phyloP scores from a whole-genome alignment of 2,888 invertebrate genomes.

The Apoderus coryli region DNA sequence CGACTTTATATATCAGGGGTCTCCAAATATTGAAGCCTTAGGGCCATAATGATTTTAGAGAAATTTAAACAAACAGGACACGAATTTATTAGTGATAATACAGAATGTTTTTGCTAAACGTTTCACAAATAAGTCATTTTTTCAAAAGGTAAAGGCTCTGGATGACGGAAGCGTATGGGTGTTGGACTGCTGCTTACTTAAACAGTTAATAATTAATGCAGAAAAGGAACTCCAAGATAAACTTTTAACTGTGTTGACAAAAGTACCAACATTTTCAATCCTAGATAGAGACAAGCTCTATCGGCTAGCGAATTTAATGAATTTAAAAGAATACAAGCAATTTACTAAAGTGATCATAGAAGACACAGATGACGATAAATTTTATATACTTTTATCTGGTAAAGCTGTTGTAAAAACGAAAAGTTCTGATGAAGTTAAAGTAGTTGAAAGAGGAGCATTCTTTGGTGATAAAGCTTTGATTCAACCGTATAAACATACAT shows the following conservation, averaged over 20 bases:
- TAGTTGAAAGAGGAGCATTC: constrained; percentile 52
- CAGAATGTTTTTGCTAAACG: no score
- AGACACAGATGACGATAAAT: constrained; percentile 76
- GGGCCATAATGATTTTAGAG: no score
- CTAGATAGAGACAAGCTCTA: constrained; percentile 53
- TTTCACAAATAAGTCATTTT: no score
- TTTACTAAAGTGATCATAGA: constrained; percentile 68
- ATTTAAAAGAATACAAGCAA: constrained; percentile 71
- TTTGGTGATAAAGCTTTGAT: constrained; percentile 81
- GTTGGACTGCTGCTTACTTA: constrained; percentile 71
- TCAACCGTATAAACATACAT: constrained; percentile 69
- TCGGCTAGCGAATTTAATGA: constrained; percentile 75
- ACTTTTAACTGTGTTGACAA: no score
- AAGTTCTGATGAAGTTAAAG: constrained; percentile 43
- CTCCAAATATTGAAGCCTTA: no score
- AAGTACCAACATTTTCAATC: constrained; percentile 61
- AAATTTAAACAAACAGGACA: no score
- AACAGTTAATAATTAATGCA: constrained; percentile 76
- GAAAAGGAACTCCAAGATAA: constrained; percentile 74
- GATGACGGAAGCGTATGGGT: constrained; percentile 77
- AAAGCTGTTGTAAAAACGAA: constrained; percentile 61
- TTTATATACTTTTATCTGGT: constrained; percentile 80
- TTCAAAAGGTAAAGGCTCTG: constrained; percentile 66
- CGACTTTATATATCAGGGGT: no score
- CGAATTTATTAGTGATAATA: no score